Base-by-base conservation (phyloP, 2,113 vertebrate genomes). In the Varanus salvator region DNA sequence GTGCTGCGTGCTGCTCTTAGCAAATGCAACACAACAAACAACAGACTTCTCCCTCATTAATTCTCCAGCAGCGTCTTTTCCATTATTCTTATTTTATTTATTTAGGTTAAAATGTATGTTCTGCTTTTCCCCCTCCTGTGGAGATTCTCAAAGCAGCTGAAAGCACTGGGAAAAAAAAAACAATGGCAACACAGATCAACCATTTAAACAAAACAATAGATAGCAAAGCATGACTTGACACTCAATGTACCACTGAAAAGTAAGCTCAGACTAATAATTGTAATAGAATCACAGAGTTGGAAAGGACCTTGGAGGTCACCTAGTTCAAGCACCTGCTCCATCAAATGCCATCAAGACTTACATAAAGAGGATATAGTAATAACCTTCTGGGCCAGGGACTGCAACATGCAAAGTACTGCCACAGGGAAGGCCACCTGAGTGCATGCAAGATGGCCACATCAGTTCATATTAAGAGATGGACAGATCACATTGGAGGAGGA, bases 1-100 rank as follows among this genome's bases (percentile, higher is more conserved):
- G 60, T 95, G 60, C 23, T 91, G 68, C 94, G 86, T 12, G 7
- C 64, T 50, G 86, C 91, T 93, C 86, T 92, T 90, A 93, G 80
- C 84, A 93, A 84, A 85, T 94, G 89, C 29, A 88, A 72, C n/a
- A 76, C 29, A 87, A 34, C 54, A 68, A 31, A 15, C 29, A 64
- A 64, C 44, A 71, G 34, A 50, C 7, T 25, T 78, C 38, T 15
- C 44, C 9, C 7, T 54, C 52, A 88, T 74, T 31, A 89, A 6
- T 2, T 27, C 84, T 91, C 78, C 31, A 90, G 71, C 31, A 90
- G 27, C 44, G 80, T 90, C 71, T 93, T 91, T 64, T 94, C 85
- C 72, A 80, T 92, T 89, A 19, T 89, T 81, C 57, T 34, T 34
- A 57, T n/a, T 57, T 81, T n/a, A 54, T 9, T 86, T 60, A 31